phyloP scores from a whole-genome alignment of 2,113 vertebrate species.

The Anarrhichthys ocellatus region DNA sequence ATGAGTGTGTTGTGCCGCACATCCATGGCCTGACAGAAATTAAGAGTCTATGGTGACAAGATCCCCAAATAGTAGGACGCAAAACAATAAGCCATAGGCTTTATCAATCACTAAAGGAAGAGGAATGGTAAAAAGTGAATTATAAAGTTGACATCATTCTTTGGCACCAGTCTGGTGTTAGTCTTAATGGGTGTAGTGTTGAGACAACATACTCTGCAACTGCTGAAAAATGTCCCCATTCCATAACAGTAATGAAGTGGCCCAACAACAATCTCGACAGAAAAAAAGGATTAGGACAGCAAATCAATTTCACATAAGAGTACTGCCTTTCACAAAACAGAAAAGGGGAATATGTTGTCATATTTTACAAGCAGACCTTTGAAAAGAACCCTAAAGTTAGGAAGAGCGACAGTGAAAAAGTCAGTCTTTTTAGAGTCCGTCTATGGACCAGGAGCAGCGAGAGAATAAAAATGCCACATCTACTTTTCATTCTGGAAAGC shows the following conservation, averaged over 20 bases:
- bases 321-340: conserved; percentile 3
- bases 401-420: conserved; percentile 26
- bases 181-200: neutral
- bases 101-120: conserved; percentile 45
- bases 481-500: conserved; percentile 48
- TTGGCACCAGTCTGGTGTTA: conserved; percentile 13
- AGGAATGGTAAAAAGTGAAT: conserved; percentile 24
- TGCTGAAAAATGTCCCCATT: conserved; percentile 4
- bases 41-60: conserved; percentile 50
- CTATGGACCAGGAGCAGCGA: conserved; percentile 16
- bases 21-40: conserved; percentile 62
- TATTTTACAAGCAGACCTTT: conserved; percentile 28
- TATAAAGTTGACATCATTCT: conserved; percentile 36
- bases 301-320: conserved; percentile 31
- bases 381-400: conserved; percentile 34
- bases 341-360: conserved; percentile 33
- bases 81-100: conserved; percentile 45
- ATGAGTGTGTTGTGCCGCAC: conserved; percentile 54
- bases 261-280: conserved; percentile 17
- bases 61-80: conserved; percentile 40
- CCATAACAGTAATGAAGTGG: conserved; percentile 5
- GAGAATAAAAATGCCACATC: conserved; percentile 54
- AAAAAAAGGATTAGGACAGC: conserved; percentile 27
- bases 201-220: conserved; percentile 5
- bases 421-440: conserved; percentile 19